Conservation (phyloP, 1,140 invertebrate genomes). For the Drosophila kohkoa region DNA sequence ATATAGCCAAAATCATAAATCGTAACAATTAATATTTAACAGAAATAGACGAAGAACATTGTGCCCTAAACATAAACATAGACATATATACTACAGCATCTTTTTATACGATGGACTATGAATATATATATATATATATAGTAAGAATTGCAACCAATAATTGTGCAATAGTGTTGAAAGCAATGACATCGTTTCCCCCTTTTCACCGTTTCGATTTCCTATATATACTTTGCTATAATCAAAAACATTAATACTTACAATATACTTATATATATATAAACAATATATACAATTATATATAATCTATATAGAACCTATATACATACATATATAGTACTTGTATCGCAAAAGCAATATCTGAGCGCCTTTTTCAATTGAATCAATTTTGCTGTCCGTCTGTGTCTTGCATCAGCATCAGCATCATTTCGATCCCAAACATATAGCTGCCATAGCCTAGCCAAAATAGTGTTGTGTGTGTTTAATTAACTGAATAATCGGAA, state of each 20-base stretch:
- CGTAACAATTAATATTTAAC: conserved; percentile 18
- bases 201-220: conserved; percentile 8
- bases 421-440: neutral
- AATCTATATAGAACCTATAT: conserved; percentile 23
- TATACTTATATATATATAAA: neutral
- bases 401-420: neutral
- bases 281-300: conserved; percentile 5
- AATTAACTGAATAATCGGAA: too few species aligned
- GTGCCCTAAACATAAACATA: conserved; percentile 40
- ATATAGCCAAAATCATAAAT: conserved; percentile 18
- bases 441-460: conserved; percentile 12
- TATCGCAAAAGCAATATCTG: conserved; percentile 31
- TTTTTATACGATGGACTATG: conserved; percentile 13
- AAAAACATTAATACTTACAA: conserved; percentile 17
- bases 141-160: conserved; percentile 39
- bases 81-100: conserved; percentile 15
- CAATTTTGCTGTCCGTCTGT: conserved; percentile 1
- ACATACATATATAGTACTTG: conserved; percentile 15
- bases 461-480: too few species aligned
- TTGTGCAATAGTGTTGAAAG: conserved; percentile 68
- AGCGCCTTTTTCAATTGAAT: conserved; percentile 10
- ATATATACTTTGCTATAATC: conserved; percentile 27
- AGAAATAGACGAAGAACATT: conserved; percentile 17
- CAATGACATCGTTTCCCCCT: conserved; percentile 33
- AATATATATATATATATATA: conserved; percentile 19